Evolutionary conservation across 2,888 invertebrate species (phyloP).

Genomic region (Myopa tessellatipennis): DNA sequence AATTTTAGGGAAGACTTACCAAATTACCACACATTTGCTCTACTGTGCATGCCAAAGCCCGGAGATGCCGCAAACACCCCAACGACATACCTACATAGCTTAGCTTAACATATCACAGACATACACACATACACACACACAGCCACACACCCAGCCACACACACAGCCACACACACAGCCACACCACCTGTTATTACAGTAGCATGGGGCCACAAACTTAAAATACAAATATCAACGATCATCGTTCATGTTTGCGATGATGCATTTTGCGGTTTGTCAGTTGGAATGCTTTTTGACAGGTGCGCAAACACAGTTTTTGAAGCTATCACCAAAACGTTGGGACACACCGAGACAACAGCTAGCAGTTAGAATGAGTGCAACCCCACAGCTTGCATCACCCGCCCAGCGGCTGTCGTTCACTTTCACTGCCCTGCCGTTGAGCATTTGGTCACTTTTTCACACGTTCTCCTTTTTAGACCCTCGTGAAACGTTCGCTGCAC

Average conservation of each 20-base stretch:
- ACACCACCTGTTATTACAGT: slow-evolving; percentile 9
- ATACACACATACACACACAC: no score
- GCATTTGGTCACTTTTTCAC: slow-evolving; percentile 31
- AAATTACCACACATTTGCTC: neutral
- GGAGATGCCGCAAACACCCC: slow-evolving; percentile 25
- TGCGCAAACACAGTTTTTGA: slow-evolving; percentile 60
- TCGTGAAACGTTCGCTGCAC: slow-evolving; percentile 11
- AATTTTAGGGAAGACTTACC: neutral
- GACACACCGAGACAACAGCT: neutral
- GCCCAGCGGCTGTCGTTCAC: neutral
- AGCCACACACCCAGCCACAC: neutral
- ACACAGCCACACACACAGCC: neutral
- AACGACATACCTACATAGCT: slow-evolving; percentile 19
- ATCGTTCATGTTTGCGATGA: slow-evolving; percentile 67
- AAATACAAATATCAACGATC: slow-evolving; percentile 55
- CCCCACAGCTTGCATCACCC: slow-evolving; percentile 13
- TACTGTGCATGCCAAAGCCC: neutral
- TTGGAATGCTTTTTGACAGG: slow-evolving; percentile 66
- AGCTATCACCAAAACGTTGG: slow-evolving; percentile 55
- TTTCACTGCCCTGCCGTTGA: neutral
- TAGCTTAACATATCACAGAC: slow-evolving; percentile 32
- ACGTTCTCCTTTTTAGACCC: neutral
- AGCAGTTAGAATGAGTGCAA: neutral
- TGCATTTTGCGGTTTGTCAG: slow-evolving; percentile 69
- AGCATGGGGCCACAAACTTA: neutral